These are phyloP conservation scores for Phengaris alcon DNA, from an alignment of 2,888 invertebrate species.

Conservation along the genomic window DNA sequence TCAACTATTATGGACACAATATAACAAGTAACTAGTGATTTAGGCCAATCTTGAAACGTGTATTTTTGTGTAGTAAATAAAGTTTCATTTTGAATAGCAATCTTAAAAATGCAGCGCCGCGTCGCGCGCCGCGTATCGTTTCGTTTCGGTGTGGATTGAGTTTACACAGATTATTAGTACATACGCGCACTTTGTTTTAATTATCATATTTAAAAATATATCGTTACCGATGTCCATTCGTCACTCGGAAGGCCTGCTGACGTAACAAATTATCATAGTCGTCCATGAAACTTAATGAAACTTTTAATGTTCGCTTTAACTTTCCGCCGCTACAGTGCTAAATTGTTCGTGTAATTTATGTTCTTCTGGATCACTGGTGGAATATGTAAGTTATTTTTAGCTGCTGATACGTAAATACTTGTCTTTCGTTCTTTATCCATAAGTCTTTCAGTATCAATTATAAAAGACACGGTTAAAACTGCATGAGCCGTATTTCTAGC, in stretches of 20 bases:
- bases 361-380: conserved; percentile 9
- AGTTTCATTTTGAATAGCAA: too few species aligned
- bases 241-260: background rate
- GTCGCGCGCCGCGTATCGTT: too few species aligned
- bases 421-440: background rate
- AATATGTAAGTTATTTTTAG: background rate
- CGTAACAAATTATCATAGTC: background rate
- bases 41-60: too few species aligned
- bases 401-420: background rate
- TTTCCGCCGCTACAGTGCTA: background rate
- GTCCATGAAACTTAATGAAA: background rate
- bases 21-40: background rate
- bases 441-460: background rate
- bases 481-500: too few species aligned
- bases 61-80: too few species aligned
- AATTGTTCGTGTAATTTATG: conserved; percentile 13
- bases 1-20: background rate
- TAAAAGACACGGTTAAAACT: too few species aligned
- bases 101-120: too few species aligned
- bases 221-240: background rate
- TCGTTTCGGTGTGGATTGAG: too few species aligned
- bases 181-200: too few species aligned
- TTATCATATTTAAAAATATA: too few species aligned
- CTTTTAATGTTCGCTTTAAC: background rate
- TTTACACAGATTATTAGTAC: too few species aligned